Percentiles rank a stretch among this genome's conserved stretches.
phyloP scores from a whole-genome alignment of 2,113 vertebrate genomes.

The Ictidomys tridecemlineatus region DNA sequence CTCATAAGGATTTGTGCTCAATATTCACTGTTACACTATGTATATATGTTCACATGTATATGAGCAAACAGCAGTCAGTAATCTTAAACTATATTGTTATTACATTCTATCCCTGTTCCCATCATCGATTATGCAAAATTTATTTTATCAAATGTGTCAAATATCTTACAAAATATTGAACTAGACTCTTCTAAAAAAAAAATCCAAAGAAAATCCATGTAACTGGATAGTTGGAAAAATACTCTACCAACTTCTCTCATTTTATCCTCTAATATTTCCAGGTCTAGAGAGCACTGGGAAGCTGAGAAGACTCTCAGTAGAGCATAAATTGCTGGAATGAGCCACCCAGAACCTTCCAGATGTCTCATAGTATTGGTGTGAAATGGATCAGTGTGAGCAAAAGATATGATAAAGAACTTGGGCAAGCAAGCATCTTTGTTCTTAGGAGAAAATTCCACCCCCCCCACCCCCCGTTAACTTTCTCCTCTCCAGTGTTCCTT shows the following conservation, averaged over 20 bases:
- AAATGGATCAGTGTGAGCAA: background rate
- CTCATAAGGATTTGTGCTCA: background rate
- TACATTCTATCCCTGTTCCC: background rate
- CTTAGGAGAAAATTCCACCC: background rate
- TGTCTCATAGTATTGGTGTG: background rate
- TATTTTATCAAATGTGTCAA: background rate
- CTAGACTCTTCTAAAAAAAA: background rate
- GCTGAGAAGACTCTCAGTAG: background rate
- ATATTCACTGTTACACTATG: background rate
- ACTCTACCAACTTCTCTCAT: background rate
- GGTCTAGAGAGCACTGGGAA: background rate
- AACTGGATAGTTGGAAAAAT: background rate
- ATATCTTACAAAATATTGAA: background rate
- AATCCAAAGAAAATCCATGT: background rate
- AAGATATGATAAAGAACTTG: background rate
- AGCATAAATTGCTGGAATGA: background rate
- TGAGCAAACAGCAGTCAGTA: background rate
- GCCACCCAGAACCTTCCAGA: background rate
- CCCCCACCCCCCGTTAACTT: background rate
- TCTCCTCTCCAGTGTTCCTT: background rate
- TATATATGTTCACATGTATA: background rate
- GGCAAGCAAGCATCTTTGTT: background rate
- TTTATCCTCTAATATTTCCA: conserved; percentile 20
- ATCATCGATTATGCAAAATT: background rate
- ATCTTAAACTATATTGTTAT: background rate